Evolutionary conservation across 2,888 invertebrate species (phyloP).

Genomic region (Phengaris alcon): DNA sequence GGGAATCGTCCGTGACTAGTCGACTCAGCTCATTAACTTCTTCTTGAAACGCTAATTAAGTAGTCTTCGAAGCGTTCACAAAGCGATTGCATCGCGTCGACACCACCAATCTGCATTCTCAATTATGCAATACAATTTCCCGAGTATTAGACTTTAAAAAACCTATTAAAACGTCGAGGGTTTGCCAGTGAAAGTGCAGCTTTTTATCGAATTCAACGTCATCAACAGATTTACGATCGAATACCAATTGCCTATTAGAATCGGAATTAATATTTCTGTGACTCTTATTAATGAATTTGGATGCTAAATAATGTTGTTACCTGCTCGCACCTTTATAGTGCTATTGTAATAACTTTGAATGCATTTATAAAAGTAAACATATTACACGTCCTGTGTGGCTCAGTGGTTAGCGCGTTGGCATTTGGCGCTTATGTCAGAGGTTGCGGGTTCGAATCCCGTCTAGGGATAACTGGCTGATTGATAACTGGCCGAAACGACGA

Average conservation of each 20-base stretch:
- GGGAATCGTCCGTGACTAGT: conserved; percentile 38
- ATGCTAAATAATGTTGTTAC: too few relatives aligned
- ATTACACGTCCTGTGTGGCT: too few relatives aligned
- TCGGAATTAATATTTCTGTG: conserved; percentile 31
- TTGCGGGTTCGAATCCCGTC: too few relatives aligned
- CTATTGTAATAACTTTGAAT: too few relatives aligned
- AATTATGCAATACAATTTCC: conserved; percentile 34
- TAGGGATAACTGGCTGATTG: too few relatives aligned
- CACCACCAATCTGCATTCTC: conserved; percentile 47
- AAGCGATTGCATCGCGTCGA: conserved; percentile 54
- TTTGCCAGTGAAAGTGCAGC: conserved; percentile 31
- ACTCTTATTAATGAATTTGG: not conserved
- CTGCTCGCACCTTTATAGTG: too few relatives aligned
- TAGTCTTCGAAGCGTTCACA: conserved; percentile 63
- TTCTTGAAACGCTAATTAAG: conserved; percentile 65
- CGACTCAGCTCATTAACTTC: conserved; percentile 62
- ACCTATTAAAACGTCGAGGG: conserved; percentile 43
- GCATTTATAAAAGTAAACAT: too few relatives aligned
- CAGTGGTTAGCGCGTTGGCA: too few relatives aligned
- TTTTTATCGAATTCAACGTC: conserved; percentile 35
- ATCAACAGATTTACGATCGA: conserved; percentile 24
- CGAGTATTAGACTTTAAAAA: conserved; percentile 44
- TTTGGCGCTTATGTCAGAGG: too few relatives aligned
- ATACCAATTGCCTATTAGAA: conserved; percentile 28
- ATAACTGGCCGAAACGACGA: too few relatives aligned